These are phyloP conservation scores for Dromius quadrimaculatus DNA, from an alignment of 2,888 invertebrate genomes.

Conservation along the genomic window DNA sequence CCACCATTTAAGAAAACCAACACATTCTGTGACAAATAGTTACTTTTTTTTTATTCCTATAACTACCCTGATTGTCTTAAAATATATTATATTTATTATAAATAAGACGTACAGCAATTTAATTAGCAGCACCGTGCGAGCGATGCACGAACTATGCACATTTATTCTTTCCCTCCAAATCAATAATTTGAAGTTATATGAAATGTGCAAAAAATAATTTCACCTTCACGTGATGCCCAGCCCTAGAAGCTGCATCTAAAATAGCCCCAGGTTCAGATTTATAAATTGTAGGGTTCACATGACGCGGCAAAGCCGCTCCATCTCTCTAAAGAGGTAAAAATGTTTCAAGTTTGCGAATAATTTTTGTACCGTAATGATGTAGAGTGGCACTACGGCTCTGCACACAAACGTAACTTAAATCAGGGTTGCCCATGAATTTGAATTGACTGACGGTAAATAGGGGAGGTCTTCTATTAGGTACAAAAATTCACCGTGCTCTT, in stretches of 20 bases:
- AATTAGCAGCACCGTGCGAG: too few species aligned
- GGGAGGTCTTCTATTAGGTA: conserved; percentile 76
- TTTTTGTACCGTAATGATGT: conserved; percentile 81
- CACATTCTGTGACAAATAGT: conserved; percentile 79
- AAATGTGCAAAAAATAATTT: too few species aligned
- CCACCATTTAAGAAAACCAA: conserved; percentile 86
- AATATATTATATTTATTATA: conserved; percentile 50
- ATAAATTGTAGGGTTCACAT: conserved; percentile 77
- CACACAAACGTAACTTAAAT: conserved; percentile 84
- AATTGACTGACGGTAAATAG: conserved; percentile 81
- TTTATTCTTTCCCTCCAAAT: too few species aligned
- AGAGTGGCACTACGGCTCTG: conserved; percentile 79
- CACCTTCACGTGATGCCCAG: conserved; percentile 78
- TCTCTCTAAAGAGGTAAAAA: conserved; percentile 67
- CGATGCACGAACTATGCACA: too few species aligned
- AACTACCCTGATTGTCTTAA: conserved; percentile 84
- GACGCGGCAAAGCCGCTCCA: conserved; percentile 72
- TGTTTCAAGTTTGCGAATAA: not conserved
- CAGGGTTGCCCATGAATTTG: conserved; percentile 81
- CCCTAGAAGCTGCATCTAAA: conserved; percentile 65
- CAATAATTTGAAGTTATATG: too few species aligned
- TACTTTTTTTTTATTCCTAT: conserved; percentile 80
- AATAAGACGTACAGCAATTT: too few species aligned
- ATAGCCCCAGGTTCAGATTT: conserved; percentile 73
- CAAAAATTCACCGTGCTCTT: conserved; percentile 85